Conservation (phyloP, 2,797 vertebrate genomes). For the Clangula hyemalis region DNA sequence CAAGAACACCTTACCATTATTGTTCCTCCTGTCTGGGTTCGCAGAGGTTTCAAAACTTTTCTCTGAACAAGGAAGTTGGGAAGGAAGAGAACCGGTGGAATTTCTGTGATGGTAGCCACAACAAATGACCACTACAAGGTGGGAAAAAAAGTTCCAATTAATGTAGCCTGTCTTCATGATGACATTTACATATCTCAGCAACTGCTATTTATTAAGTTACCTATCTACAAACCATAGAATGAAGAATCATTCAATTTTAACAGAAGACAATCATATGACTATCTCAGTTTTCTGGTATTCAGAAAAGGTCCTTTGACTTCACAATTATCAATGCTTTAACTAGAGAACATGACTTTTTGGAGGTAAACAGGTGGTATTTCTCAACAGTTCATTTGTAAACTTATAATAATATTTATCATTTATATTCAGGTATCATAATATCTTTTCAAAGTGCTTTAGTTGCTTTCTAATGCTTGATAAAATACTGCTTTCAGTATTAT, state of each 20-base stretch:
- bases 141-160: constrained; percentile 12
- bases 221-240: neutral
- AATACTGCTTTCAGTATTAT: neutral
- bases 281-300: neutral
- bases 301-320: neutral
- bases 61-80: constrained; percentile 96
- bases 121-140: constrained; percentile 89
- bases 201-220: neutral
- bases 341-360: neutral
- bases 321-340: neutral
- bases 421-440: neutral
- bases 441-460: neutral
- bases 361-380: neutral
- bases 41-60: constrained; percentile 89
- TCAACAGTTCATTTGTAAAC: neutral
- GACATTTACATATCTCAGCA: neutral
- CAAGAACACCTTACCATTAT: constrained; percentile 87
- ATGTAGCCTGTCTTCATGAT: neutral
- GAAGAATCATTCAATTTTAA: neutral
- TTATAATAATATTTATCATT: neutral
- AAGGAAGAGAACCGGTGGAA: constrained; percentile 91
- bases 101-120: constrained; percentile 96
- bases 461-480: neutral
- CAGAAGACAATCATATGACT: neutral
- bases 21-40: constrained; percentile 95